These are phyloP conservation scores for Operophtera brumata DNA, from an alignment of 2,888 invertebrate species.

Conservation along the genomic window DNA sequence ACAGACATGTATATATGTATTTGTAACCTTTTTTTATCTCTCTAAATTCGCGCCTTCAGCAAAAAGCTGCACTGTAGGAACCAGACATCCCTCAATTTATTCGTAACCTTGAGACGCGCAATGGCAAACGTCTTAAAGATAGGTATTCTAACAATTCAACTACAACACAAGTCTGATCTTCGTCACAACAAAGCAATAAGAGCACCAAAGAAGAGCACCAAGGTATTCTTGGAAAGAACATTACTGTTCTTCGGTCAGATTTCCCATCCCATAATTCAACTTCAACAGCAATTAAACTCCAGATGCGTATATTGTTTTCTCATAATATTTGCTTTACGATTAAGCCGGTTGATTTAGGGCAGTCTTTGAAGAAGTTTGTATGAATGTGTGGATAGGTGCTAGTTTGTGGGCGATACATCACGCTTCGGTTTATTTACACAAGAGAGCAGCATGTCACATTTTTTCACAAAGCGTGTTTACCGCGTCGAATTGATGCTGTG, in stretches of 20 bases:
- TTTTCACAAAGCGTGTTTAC: constrained; percentile 63
- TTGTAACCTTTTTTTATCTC: no score
- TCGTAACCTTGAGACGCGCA: background rate
- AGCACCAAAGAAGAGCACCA: background rate
- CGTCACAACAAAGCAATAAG: background rate
- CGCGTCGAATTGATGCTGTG: constrained; percentile 60
- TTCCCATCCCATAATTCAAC: background rate
- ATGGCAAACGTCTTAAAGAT: background rate
- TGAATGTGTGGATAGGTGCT: constrained; percentile 36
- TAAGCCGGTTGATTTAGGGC: constrained; percentile 47
- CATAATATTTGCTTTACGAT: constrained; percentile 49
- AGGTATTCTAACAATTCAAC: background rate
- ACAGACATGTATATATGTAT: no score
- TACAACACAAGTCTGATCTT: constrained; percentile 1
- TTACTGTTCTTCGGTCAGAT: constrained; percentile 1
- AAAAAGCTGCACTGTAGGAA: no score
- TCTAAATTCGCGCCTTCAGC: no score
- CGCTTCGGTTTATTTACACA: constrained; percentile 57
- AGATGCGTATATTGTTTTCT: constrained; percentile 33
- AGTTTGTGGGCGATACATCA: constrained; percentile 51
- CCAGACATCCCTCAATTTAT: no score
- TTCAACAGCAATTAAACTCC: constrained; percentile 25
- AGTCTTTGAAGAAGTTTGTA: constrained; percentile 56
- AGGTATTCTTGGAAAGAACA: background rate
- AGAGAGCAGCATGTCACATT: constrained; percentile 54